phyloP scores from a whole-genome alignment of 35 echinoderm and acorn worm species.

The Apostichopus parvimensis region DNA sequence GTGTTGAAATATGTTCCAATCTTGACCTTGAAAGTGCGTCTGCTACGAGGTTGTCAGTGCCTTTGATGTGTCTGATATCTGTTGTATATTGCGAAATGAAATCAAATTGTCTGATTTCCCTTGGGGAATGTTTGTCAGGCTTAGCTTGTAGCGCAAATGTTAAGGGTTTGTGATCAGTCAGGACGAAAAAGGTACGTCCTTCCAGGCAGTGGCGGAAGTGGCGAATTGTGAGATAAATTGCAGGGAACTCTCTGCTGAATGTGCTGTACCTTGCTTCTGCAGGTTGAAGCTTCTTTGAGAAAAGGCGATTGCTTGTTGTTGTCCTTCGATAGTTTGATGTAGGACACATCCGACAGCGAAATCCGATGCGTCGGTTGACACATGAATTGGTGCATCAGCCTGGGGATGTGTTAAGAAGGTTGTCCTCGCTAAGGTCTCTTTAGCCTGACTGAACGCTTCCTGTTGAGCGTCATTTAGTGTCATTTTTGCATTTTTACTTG shows the following conservation, averaged over 20 bases:
- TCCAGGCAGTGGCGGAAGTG: slow-evolving; percentile 17
- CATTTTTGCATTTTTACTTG: background rate
- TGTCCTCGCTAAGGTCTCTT: background rate
- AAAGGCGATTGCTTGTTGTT: slow-evolving; percentile 48
- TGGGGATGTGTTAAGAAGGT: slow-evolving; percentile 17
- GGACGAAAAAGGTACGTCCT: background rate
- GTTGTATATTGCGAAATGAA: slow-evolving; percentile 44
- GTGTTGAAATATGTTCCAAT: background rate
- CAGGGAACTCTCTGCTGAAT: slow-evolving; percentile 41
- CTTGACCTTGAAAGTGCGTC: slow-evolving; percentile 1
- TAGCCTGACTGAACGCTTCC: background rate
- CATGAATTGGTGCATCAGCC: background rate
- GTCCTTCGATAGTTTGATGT: slow-evolving; percentile 28
- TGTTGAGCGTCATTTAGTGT: background rate
- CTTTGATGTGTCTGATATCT: slow-evolving; percentile 46
- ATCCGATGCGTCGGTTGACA: slow-evolving; percentile 25
- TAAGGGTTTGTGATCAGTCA: slow-evolving; percentile 42
- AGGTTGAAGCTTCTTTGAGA: slow-evolving; percentile 8
- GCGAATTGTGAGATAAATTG: slow-evolving; percentile 24
- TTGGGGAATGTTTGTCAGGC: slow-evolving; percentile 17
- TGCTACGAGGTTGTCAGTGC: slow-evolving; percentile 38
- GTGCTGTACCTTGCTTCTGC: slow-evolving; percentile 33
- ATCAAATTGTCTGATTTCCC: slow-evolving; percentile 28
- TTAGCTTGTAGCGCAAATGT: slow-evolving; percentile 21
- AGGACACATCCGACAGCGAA: slow-evolving; percentile 44